Conservation (phyloP, 2,888 invertebrate species). For the Eurois occulta region DNA sequence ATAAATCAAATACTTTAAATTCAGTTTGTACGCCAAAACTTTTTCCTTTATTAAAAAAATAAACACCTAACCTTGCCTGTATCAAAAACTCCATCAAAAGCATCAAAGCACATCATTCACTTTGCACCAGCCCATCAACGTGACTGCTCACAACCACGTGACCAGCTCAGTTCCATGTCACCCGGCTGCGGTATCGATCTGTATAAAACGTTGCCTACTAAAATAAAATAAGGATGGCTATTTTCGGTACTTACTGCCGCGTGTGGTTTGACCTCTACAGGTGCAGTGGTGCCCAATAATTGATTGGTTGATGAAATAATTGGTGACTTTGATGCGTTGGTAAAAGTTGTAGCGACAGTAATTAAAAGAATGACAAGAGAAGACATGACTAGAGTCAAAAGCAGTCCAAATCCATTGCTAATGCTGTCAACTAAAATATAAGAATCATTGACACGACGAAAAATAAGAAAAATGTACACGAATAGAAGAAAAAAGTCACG, state of each 20-base stretch:
- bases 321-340: background rate
- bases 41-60: background rate
- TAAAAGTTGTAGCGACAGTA: background rate
- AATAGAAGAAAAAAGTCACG: background rate
- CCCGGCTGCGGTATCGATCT: constrained; percentile 47
- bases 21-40: background rate
- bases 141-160: constrained; percentile 20
- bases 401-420: background rate
- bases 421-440: background rate
- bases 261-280: constrained; percentile 15
- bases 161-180: constrained; percentile 7
- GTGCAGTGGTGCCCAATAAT: constrained; percentile 4
- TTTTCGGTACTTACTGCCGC: constrained; percentile 7
- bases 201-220: background rate
- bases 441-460: background rate
- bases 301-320: constrained; percentile 1
- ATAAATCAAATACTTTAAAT: no score
- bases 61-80: background rate
- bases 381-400: background rate
- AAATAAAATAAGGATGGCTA: constrained; percentile 33
- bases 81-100: background rate
- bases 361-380: background rate
- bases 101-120: background rate
- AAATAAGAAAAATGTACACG: background rate
- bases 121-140: constrained; percentile 11